A percentile compares a stretch with the other conserved stretches of the same genome.
Evolutionary conservation across 92 coral and sea anemone genomes (phyloP).

Genomic region (Actinernus sp.): DNA sequence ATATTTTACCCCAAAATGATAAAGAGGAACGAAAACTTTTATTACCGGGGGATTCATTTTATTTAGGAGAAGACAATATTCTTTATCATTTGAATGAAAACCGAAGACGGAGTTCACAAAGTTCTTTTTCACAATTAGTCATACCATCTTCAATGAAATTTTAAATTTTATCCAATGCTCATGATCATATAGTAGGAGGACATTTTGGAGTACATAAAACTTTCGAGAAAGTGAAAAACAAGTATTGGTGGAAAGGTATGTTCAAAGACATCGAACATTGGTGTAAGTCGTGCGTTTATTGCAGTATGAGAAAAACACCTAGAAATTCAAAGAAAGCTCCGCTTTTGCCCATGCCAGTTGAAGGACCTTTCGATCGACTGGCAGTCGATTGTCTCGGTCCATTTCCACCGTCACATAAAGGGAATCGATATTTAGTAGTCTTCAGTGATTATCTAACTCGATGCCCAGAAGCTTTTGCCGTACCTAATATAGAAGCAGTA

Average conservation of each 20-base stretch:
- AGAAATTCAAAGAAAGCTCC: constrained; percentile 5
- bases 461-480: constrained; percentile 74
- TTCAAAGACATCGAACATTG: constrained; percentile 54
- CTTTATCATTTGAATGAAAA: constrained; percentile 20
- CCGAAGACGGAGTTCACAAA: background rate
- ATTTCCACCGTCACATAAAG: constrained; percentile 47
- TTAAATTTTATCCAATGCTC: constrained; percentile 50
- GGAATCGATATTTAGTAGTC: constrained; percentile 55
- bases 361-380: constrained; percentile 22
- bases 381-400: constrained; percentile 56
- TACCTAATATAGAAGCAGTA: constrained; percentile 31
- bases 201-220: constrained; percentile 66
- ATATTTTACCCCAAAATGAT: constrained; percentile 21
- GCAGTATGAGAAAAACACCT: constrained; percentile 32
- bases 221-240: constrained; percentile 43
- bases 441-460: constrained; percentile 61
- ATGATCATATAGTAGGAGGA: constrained; percentile 59
- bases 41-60: constrained; percentile 18
- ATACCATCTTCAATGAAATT: constrained; percentile 38
- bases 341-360: constrained; percentile 41
- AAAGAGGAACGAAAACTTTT: background rate
- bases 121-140: constrained; percentile 30
- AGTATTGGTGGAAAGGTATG: constrained; percentile 66
- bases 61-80: constrained; percentile 16
- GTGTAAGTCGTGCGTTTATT: constrained; percentile 26